Percentiles rank a stretch among this genome's conserved stretches.
These are phyloP conservation scores for Fistularia commersonii DNA, from an alignment of 2,797 vertebrate species.

Conservation along the genomic window DNA sequence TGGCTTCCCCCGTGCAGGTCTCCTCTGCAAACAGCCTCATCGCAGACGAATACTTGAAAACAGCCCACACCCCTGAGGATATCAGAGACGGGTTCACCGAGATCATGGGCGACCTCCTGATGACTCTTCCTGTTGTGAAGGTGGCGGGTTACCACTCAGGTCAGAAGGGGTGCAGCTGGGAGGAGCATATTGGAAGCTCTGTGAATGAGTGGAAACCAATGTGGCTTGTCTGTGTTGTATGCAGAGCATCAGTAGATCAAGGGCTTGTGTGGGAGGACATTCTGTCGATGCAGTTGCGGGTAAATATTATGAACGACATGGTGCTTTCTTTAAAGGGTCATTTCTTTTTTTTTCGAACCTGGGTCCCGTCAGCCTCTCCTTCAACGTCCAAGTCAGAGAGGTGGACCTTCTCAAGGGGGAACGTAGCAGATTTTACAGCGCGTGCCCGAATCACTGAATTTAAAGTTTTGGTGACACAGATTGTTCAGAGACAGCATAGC, in stretches of 20 bases:
- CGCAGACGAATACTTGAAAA: slow-evolving; percentile 74
- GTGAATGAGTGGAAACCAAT: not conserved
- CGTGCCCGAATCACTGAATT: too few species aligned
- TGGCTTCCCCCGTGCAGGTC: slow-evolving; percentile 33
- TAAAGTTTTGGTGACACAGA: too few species aligned
- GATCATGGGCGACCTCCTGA: slow-evolving; percentile 74
- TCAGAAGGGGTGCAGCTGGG: slow-evolving; percentile 41
- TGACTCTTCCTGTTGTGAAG: slow-evolving; percentile 72
- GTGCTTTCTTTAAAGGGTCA: not conserved
- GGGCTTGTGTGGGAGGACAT: not conserved
- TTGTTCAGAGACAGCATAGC: too few species aligned
- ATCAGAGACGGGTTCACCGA: slow-evolving; percentile 77
- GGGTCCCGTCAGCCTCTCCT: not conserved
- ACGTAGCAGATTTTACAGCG: too few species aligned
- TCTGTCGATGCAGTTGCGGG: not conserved
- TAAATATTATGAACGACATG: not conserved
- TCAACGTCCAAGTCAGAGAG: too few species aligned
- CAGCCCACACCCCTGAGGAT: slow-evolving; percentile 61
- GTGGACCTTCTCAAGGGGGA: too few species aligned
- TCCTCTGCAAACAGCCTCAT: slow-evolving; percentile 53
- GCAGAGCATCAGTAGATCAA: not conserved
- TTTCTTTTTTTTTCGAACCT: not conserved
- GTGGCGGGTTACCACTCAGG: slow-evolving; percentile 81
- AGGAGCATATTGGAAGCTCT: not conserved
- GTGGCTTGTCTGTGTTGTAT: not conserved